phyloP scores from a whole-genome alignment of 2,113 vertebrate genomes.

The Myotis yumanensis region DNA sequence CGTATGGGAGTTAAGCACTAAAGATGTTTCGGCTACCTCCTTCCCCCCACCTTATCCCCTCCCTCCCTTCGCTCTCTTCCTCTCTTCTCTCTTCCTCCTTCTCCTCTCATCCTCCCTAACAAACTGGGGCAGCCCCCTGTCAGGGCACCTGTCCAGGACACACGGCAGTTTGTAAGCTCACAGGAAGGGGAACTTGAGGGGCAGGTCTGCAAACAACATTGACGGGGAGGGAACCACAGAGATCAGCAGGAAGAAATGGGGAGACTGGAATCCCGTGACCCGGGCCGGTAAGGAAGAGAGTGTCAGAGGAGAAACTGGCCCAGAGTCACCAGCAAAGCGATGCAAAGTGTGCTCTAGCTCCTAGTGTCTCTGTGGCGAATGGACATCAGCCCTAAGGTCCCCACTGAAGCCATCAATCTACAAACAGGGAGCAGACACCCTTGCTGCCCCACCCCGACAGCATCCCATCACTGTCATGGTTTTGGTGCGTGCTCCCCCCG shows the following conservation, averaged over 20 bases:
- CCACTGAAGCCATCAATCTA: rapidly evolving
- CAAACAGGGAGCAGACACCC: neutral
- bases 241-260: neutral
- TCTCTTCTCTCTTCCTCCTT: neutral
- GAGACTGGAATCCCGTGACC: rapidly evolving
- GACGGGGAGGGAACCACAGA: neutral
- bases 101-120: neutral
- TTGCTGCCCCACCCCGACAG: rapidly evolving
- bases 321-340: neutral
- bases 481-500: neutral
- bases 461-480: rapidly evolving
- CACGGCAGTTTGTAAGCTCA: neutral
- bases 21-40: neutral
- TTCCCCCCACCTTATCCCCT: no score
- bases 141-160: neutral
- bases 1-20: rapidly evolving
- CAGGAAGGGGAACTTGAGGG: neutral
- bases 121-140: neutral
- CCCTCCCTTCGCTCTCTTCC: no score
- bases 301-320: neutral
- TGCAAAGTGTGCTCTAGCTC: neutral
- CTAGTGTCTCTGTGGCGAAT: neutral
- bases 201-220: rapidly evolving
- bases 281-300: rapidly evolving
- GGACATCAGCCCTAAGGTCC: rapidly evolving